Base-by-base conservation (phyloP, 1,140 invertebrate genomes). In the Drosophila oshimai region DNA sequence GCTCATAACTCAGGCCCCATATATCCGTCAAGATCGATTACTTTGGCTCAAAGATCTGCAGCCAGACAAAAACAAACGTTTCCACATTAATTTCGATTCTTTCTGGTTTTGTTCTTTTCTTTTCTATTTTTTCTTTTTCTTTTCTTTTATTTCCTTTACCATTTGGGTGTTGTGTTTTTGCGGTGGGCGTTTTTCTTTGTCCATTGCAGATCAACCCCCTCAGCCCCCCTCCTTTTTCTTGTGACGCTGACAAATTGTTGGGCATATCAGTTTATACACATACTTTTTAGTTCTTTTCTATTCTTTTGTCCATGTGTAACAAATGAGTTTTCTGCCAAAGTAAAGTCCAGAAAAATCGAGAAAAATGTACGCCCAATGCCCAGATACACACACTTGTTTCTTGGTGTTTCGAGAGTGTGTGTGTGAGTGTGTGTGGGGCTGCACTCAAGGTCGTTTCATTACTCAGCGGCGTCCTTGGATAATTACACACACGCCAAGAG, bases 361-460 rank as follows among this genome's bases (percentile, higher is more conserved):
- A 42, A 39, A 54, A 57, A 74, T 57, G 60, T 72, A 87, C 81
- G 76, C 81, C 81, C 81, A 81, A 76, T 55, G 70, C 28, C 64
- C 26, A 75, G 57, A 61, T 42, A 67, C 26, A 42, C 54, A 39
- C 37, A 51, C 50, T 36, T 34, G 28, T 33, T 6, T 6, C 1
- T 37, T 20, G 28, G 7, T 47, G 29, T 50, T n/a, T n/a, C n/a
- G 36, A 50, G 24, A 26, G 39, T 26, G 28, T 61, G 28, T 58
- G 31, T 58, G 51, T 65, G 47, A 47, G 33, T 57, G 37, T 74
- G 44, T 80, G 54, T 72, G 46, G 50, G 67, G 74, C 44, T 87
- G 83, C 83, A 87, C 77, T 88, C 83, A 87, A 87, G 81, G 81
- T 87, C 81, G 83, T 87, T 87, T 88, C 83, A 87, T 88, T 87